These are phyloP conservation scores for Caenorhabditis angaria DNA, from an alignment of 2,888 invertebrate species.

Conservation along the genomic window DNA sequence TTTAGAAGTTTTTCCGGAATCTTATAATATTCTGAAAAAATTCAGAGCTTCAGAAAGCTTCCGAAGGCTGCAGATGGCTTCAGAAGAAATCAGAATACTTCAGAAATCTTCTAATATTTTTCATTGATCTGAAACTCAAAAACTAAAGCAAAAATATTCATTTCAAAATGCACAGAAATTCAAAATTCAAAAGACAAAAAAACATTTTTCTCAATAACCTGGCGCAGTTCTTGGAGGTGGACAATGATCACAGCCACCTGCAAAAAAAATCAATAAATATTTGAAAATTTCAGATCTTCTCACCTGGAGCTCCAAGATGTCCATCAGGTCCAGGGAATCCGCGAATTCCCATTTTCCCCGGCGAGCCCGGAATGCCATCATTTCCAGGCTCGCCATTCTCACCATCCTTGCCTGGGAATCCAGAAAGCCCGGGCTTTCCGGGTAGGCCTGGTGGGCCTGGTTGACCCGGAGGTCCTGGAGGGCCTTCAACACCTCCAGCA, in stretches of 20 bases:
- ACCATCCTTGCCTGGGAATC: conserved; percentile 54
- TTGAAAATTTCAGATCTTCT: not conserved
- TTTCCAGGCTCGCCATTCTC: conserved; percentile 49
- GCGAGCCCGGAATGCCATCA: conserved; percentile 48
- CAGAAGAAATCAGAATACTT: no score
- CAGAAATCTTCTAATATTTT: no score
- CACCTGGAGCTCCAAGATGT: conserved; percentile 45
- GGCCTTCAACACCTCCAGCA: conserved; percentile 35
- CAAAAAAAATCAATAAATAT: conserved; percentile 22
- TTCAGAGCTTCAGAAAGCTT: no score
- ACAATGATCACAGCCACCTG: conserved; percentile 59
- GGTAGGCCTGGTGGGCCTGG: conserved; percentile 50
- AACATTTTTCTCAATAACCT: conserved; percentile 61
- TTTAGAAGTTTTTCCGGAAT: no score
- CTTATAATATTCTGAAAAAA: no score
- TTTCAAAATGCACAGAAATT: no score
- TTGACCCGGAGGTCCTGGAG: conserved; percentile 51
- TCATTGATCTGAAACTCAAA: no score
- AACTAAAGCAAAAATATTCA: no score
- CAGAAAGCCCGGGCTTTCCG: conserved; percentile 53
- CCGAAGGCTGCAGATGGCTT: no score
- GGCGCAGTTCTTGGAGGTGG: conserved; percentile 59
- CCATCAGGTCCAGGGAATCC: conserved; percentile 49
- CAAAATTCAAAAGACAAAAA: no score
- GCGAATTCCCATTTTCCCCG: conserved; percentile 46